phyloP scores from a whole-genome alignment of 1,140 invertebrate genomes.

The Cecropterus lyciades region DNA sequence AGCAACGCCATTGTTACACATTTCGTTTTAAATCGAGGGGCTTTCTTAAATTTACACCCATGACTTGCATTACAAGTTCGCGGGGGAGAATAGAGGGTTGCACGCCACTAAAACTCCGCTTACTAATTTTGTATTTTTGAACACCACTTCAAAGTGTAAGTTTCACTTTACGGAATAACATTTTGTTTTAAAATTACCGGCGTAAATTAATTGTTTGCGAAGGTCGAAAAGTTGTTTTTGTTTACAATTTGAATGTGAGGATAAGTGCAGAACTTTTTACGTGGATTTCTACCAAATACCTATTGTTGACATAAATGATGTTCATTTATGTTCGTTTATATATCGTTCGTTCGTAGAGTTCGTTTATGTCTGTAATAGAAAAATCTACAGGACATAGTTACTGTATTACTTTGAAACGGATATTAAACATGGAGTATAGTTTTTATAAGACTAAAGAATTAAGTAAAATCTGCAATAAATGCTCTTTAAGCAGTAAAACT shows the following conservation, averaged over 20 bases:
- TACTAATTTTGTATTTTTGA: conserved; percentile 50
- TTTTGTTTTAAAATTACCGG: conserved; percentile 1
- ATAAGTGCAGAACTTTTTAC: no score
- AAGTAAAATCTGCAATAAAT: no score
- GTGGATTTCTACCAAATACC: no score
- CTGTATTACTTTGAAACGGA: no score
- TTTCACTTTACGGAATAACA: conserved; percentile 38
- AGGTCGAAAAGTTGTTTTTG: background rate
- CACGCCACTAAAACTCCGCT: conserved; percentile 43
- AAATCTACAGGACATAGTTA: no score
- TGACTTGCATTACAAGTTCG: conserved; percentile 64
- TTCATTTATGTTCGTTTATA: no score
- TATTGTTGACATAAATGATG: no score
- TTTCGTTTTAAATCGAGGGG: conserved; percentile 80
- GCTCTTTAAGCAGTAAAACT: no score
- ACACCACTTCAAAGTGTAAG: conserved; percentile 36
- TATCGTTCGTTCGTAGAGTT: no score
- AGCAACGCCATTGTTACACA: conserved; percentile 76
- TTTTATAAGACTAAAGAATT: no score
- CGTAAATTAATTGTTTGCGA: conserved; percentile 1
- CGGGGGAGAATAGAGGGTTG: conserved; percentile 48
- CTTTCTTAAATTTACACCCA: conserved; percentile 82
- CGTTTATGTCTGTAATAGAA: no score
- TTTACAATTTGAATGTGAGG: background rate
- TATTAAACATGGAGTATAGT: no score